phyloP scores from a whole-genome alignment of 2,888 invertebrate genomes.

The Campaea margaritaria region DNA sequence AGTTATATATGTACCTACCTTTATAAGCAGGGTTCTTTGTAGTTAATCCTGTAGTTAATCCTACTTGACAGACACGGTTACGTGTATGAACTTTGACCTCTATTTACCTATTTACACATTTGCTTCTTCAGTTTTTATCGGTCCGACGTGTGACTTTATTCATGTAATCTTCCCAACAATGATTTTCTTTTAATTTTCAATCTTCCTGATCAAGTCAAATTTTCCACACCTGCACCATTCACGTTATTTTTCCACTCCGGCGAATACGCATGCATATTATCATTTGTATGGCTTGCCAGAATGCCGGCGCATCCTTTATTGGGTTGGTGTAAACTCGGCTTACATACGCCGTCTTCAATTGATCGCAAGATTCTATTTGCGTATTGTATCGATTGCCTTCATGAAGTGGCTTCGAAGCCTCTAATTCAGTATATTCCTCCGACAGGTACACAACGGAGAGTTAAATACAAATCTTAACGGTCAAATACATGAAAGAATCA shows the following conservation, averaged over 20 bases:
- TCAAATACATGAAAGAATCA: too few species aligned
- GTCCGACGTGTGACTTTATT: too few species aligned
- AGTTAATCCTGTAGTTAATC: too few species aligned
- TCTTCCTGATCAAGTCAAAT: background rate
- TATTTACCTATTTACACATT: too few species aligned
- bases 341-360: constrained; percentile 39
- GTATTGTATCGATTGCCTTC: constrained; percentile 26
- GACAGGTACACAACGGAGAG: background rate
- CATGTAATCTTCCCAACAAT: too few species aligned
- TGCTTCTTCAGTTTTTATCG: too few species aligned
- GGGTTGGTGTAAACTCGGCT: constrained; percentile 37
- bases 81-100: too few species aligned
- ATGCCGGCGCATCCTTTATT: constrained; percentile 35
- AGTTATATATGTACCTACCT: too few species aligned
- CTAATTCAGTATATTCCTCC: background rate
- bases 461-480: background rate
- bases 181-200: background rate
- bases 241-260: constrained; percentile 17
- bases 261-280: constrained; percentile 20
- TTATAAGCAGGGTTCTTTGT: too few species aligned
- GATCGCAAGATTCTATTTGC: constrained; percentile 35
- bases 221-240: constrained; percentile 3
- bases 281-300: constrained; percentile 42
- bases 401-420: background rate
- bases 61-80: too few species aligned